Evolutionary conservation across 2,797 vertebrate genomes (phyloP), one percentile per base, ranked within the genome.

Genomic region (Mycteria americana): DNA sequence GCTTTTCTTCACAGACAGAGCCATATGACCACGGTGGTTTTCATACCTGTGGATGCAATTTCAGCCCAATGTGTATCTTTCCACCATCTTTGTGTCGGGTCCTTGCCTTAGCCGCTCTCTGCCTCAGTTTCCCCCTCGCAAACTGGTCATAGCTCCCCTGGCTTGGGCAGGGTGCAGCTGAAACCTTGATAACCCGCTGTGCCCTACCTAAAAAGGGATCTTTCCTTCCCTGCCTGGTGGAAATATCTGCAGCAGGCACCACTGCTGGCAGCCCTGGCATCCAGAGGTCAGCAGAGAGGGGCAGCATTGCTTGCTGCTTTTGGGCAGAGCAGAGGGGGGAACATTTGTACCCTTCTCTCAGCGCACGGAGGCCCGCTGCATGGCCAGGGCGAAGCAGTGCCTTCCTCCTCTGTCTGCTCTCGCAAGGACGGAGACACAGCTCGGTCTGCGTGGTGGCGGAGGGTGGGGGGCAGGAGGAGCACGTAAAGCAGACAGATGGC

Each of bases 401-500:
- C 78, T 91, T 53, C 43, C 78, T 91, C 53, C 75, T 77, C 64
- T 73, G 63, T 67, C 13, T 18, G 23, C 68, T 75, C 46, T 45
- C 1, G 0, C 67, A 48, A 81, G 74, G 84, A 28, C 69, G 57
- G 65, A 35, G 60, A 35, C 62, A 60, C 2, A 0, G 53, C 50
- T 92, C 7, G 0, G 41, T 28, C 27, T 50, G 19, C 1, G 4
- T 0, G 9, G 27, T 18, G 67, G 27, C 1, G 3, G 64, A 73
- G 27, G 10, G 8, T 5, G 13, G 19, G 30, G 39, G 59, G 16
- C 82, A 87, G 72, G 37, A 89, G 78, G 27, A 85, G 39, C 64
- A 33, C 2, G 3, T 68, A 80, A 48, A 92, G 73, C 91, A 95
- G 89, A 93, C 95, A 97, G 94, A 96, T 94, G 92, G 91, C 85